Conservation (phyloP, 2,113 vertebrate species). For the Heterocephalus glaber region DNA sequence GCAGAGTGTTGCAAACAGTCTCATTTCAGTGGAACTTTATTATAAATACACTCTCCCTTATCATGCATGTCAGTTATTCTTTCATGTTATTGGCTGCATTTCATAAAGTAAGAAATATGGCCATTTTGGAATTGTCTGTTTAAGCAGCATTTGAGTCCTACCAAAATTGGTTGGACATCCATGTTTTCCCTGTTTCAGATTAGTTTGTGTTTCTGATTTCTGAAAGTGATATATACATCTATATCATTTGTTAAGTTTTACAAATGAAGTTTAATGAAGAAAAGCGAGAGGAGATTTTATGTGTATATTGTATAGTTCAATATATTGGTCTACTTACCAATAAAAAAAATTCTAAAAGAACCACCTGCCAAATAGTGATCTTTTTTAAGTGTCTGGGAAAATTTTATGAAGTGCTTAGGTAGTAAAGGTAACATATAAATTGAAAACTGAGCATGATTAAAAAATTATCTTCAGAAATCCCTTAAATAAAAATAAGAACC, state of each 20-base stretch:
- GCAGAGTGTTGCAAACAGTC: constrained; percentile 49
- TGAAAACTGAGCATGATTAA: constrained; percentile 24
- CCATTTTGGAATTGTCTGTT: constrained; percentile 18
- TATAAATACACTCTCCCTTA: neutral
- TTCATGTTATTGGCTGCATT: constrained; percentile 4
- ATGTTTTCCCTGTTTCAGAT: constrained; percentile 22
- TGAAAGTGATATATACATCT: neutral
- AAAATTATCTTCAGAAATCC: constrained; percentile 36
- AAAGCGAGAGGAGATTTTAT: constrained; percentile 12
- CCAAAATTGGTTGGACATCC: neutral
- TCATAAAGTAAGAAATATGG: neutral
- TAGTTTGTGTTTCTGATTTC: constrained; percentile 45
- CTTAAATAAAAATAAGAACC: too few species aligned
- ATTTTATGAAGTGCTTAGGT: constrained; percentile 42
- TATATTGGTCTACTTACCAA: neutral
- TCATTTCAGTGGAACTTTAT: neutral
- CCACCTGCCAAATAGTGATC: neutral
- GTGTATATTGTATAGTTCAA: neutral
- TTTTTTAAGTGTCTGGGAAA: constrained; percentile 38
- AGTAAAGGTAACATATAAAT: constrained; percentile 26
- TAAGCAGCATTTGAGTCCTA: neutral
- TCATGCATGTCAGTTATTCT: neutral
- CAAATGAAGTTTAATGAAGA: constrained; percentile 35
- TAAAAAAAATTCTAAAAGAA: constrained; percentile 43
- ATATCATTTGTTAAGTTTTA: neutral